Evolutionary conservation across 2,888 invertebrate species (phyloP).

Genomic region (Clusia tigrina): DNA sequence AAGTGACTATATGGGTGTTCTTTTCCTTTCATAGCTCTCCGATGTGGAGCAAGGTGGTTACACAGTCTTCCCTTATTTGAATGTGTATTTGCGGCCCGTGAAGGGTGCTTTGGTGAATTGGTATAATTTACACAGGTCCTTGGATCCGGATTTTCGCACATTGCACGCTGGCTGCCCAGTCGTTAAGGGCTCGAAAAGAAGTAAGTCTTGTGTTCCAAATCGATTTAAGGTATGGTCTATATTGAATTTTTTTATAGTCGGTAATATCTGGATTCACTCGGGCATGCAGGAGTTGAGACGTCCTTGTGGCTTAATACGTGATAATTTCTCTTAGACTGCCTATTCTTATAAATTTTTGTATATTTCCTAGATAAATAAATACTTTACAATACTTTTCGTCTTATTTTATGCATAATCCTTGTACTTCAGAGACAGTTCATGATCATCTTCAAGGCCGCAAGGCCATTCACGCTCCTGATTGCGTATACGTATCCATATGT

Average conservation of each 20-base stretch:
- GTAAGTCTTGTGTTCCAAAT: conserved; percentile 68
- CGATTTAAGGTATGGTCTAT: not conserved
- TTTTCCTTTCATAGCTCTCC: conserved; percentile 77
- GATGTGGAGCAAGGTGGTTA: conserved; percentile 97
- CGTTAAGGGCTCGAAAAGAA: conserved; percentile 93
- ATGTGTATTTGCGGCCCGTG: conserved; percentile 82
- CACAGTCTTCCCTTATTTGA: conserved; percentile 92
- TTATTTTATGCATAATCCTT: conserved; percentile 38
- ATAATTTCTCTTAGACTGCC: too few species aligned
- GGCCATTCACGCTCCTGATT: conserved; percentile 79
- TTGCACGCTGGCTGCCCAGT: conserved; percentile 96
- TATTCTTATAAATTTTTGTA: not conserved
- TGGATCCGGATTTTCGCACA: conserved; percentile 85
- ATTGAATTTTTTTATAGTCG: conserved; percentile 66
- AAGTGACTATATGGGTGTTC: too few species aligned
- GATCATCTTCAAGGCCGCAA: conserved; percentile 60
- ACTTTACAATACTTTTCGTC: conserved; percentile 16
- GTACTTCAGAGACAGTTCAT: conserved; percentile 47
- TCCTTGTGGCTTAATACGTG: conserved; percentile 65
- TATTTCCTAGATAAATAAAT: conserved; percentile 19
- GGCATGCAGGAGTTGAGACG: conserved; percentile 79
- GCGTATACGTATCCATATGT: conserved; percentile 87
- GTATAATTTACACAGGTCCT: conserved; percentile 87
- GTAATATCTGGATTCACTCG: conserved; percentile 91
- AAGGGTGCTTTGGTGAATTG: conserved; percentile 93